These are phyloP conservation scores for Aphelocoma californica DNA, from an alignment of 2,797 vertebrate species.

Conservation along the genomic window DNA sequence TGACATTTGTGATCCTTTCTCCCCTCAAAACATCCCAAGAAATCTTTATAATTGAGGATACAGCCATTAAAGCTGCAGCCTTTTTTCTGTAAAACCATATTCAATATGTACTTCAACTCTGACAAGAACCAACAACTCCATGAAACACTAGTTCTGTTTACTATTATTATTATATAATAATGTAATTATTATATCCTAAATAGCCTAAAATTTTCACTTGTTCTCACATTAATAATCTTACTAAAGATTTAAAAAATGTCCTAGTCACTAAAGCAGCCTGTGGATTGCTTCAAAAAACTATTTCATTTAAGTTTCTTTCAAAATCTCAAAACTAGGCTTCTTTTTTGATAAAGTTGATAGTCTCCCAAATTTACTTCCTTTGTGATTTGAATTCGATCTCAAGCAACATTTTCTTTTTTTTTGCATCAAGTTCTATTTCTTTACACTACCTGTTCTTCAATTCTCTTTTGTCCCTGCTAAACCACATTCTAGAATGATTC, in stretches of 20 bases:
- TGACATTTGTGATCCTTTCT: constrained; percentile 12
- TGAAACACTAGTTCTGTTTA: neutral
- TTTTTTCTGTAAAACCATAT: neutral
- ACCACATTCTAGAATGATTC: neutral
- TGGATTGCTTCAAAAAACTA: neutral
- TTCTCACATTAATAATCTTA: neutral
- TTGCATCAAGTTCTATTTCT: neutral
- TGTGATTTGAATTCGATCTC: neutral
- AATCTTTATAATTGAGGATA: constrained; percentile 13
- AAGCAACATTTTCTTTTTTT: neutral
- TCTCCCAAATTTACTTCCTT: neutral
- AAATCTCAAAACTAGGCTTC: neutral
- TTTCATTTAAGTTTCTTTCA: neutral
- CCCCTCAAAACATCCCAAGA: neutral
- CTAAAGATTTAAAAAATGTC: neutral
- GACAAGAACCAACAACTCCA: neutral
- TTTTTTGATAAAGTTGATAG: neutral
- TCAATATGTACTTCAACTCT: neutral
- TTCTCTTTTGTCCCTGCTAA: constrained; percentile 4
- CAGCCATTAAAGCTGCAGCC: neutral
- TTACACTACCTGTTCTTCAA: constrained; percentile 12
- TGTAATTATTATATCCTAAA: neutral
- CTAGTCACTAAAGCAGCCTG: neutral
- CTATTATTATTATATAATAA: neutral
- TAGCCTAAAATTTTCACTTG: neutral